Base-by-base conservation (phyloP, 2,888 invertebrate genomes). In the Crocallis elinguaria region DNA sequence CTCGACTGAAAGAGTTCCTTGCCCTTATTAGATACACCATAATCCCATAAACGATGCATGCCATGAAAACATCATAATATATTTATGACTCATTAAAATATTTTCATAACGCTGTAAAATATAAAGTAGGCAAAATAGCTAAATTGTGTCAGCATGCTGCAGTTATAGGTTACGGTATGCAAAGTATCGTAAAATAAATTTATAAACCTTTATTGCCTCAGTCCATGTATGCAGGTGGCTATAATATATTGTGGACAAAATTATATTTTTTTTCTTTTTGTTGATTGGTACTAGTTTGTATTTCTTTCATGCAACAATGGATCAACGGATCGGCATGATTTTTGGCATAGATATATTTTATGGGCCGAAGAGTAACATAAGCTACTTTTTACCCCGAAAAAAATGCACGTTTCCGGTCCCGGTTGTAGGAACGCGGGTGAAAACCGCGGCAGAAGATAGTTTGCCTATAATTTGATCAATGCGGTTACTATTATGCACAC, bases 41-140 rank as follows among this genome's bases (percentile, higher is more conserved):
- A 23, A 14, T 39, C 42, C 55, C 73, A 77, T 81, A 76, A 75
- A 77, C 75, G 73, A 76, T 78, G 72, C 76, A 75, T 76, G 66
- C 60, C 61, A 51, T 73, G 71, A 71, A 75, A 73, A 69, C 66
- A 67, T 71, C 72, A 69, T 69, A n/a, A 66, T 62, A 67, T 29
- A 29, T 64, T 69, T 74, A 69, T 67, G 56, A 61, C 52, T 54
- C 35, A 61, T 69, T 62, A 67, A 62, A 68, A 67, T 65, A 59
- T 64, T 62, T 66, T 61, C 49, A 62, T 58, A 60, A 60, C 48
- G 46, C 44, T 37, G 43, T 52, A 50, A 61, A 61, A 51, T 45
- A 36, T 53, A 42, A 33, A 53, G 53, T 48, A 55, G 45, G 45
- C 45, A 14, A 55, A 49, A 55, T 55, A 55, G 29, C 44, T 55